Conservation (phyloP, 2,888 invertebrate species). For the Anodontia alba region DNA sequence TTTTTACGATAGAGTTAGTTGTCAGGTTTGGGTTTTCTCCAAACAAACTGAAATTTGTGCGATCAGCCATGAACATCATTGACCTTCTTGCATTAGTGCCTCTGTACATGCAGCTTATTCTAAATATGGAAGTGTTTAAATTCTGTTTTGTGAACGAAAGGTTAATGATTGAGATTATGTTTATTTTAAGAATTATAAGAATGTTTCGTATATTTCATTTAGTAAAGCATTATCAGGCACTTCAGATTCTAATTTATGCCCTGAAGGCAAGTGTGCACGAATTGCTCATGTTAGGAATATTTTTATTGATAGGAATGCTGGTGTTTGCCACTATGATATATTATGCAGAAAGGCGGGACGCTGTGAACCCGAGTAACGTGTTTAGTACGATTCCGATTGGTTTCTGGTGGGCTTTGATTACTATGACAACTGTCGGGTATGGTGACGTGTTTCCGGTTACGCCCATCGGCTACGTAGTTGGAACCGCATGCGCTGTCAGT, state of each 20-base stretch:
- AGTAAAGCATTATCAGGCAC: constrained; percentile 85
- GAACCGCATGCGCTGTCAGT: constrained; percentile 81
- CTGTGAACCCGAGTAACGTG: constrained; percentile 66
- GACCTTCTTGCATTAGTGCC: constrained; percentile 83
- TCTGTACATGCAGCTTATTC: constrained; percentile 82
- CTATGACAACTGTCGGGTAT: constrained; percentile 84
- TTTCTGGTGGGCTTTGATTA: constrained; percentile 85
- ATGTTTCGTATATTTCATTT: constrained; percentile 86
- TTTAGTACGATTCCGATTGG: constrained; percentile 84
- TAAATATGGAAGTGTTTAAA: constrained; percentile 76
- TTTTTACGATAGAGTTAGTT: constrained; percentile 82
- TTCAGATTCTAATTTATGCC: constrained; percentile 85
- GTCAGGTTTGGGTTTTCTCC: constrained; percentile 81
- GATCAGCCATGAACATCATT: constrained; percentile 82
- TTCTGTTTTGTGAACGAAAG: constrained; percentile 81
- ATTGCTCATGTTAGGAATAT: constrained; percentile 83
- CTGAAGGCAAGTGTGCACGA: constrained; percentile 85
- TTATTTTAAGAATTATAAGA: constrained; percentile 85
- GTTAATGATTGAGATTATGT: constrained; percentile 84
- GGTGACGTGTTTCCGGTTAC: constrained; percentile 82
- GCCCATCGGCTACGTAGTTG: constrained; percentile 81
- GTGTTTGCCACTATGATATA: constrained; percentile 84
- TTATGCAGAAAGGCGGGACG: constrained; percentile 83
- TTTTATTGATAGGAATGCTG: constrained; percentile 84
- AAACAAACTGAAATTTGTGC: constrained; percentile 77